Evolutionary conservation across 2,797 vertebrate species (phyloP).

Genomic region (Pangasius larnaudii): DNA sequence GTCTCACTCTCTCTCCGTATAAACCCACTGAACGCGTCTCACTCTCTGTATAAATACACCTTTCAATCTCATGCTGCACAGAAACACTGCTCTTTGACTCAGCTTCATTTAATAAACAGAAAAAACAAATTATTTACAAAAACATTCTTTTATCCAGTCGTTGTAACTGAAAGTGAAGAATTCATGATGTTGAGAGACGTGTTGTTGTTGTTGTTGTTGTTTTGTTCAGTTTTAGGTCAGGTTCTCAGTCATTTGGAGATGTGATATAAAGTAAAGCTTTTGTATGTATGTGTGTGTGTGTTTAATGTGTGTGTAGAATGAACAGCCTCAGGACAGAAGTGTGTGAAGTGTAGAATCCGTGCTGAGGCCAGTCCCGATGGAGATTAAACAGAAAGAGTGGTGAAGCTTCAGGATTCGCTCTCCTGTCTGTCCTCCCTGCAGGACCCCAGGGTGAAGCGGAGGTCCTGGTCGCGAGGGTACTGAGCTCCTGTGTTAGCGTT

Average conservation of each 20-base stretch:
- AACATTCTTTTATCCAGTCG: not conserved
- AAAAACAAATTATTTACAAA: conserved; percentile 21
- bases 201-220: not conserved
- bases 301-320: not conserved
- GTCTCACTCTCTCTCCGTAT: not conserved
- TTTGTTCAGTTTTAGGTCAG: not conserved
- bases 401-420: conserved; percentile 59
- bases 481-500: conserved; percentile 71
- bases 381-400: not conserved
- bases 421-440: conserved; percentile 64
- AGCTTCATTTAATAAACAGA: conserved; percentile 25
- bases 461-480: conserved; percentile 96
- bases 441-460: conserved; percentile 86
- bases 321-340: not conserved
- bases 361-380: not conserved
- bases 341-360: too few species aligned
- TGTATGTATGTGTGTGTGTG: not conserved
- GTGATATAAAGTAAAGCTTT: not conserved
- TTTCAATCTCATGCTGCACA: not conserved
- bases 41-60: not conserved
- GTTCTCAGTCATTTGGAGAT: not conserved
- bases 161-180: not conserved
- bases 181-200: not conserved
- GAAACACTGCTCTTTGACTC: not conserved
- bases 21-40: not conserved